Base-by-base conservation (phyloP, 2,888 invertebrate species). In the Azorinus chamasolen region DNA sequence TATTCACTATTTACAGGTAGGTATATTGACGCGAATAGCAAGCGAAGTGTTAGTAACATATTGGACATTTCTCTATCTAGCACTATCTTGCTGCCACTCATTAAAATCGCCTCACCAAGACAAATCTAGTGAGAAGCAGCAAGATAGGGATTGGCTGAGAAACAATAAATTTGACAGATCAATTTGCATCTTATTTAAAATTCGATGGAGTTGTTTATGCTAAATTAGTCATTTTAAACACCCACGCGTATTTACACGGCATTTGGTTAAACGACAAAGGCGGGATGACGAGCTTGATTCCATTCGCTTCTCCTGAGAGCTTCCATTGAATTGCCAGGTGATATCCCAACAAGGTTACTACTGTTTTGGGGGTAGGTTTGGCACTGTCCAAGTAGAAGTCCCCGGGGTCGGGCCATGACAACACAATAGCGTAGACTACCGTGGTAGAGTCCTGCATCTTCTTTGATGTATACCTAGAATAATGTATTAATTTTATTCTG, bases 321-420 rank as follows among this genome's bases (percentile, higher is more conserved):
- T 55, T 50, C 83, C 77, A 83, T 18, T 53, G 51, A 8, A 83
- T 51, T 6, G 10, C 27, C 20, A 64, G 58, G 1, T 14, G 18
- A 61, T 86, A 93, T 8, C 95, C 95, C 24, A 95, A 89, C 78
- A 95, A 79, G 10, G 83, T 84, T 24, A 95, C 93, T 46, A 86
- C 87, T 1, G 92, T 90, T 2, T 87, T 79, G 1, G 84, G 70
- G 22, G 92, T 77, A 2, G 84, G 64, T 6, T 90, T 90, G 1
- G 93, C 87, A 0, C 94, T 91, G 74, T 93, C 94, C n/a, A 95
- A 91, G 18, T 92, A 83, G 16, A 96, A 91, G 5, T 16, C 2
- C 69, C 94, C 94, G 48, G 94, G 92, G 27, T 93, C 89, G 0
- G 97, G 97, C 96, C 97, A 97, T 1, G 94, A 91, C 41, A 97